Evolutionary conservation across 2,888 invertebrate genomes (phyloP), one percentile per base, ranked within the genome.

Genomic region (Polia nebulosa): DNA sequence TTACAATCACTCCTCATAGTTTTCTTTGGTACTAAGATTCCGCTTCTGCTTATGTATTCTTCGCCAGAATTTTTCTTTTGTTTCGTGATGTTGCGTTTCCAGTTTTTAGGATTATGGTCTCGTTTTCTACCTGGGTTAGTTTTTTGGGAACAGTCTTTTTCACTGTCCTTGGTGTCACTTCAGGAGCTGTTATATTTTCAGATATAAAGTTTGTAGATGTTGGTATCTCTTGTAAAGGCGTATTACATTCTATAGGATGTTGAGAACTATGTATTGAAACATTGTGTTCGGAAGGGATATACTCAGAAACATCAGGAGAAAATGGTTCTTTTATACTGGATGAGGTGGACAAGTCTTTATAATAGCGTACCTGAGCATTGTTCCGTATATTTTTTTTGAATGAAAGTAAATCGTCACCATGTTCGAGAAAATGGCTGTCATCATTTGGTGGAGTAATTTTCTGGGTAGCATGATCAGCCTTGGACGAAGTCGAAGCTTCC

Each of bases 271-370:
- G 51, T 52, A 52, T 52, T 52, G 32, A 52, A 52, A 52, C 51
- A 52, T 52, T 52, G 51, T 52, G 51, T 52, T 52, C 51, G n/a
- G 51, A 52, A 52, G 51, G 51, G 51, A 52, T 52, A 52, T 51
- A 52, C 51, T 52, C 29, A 29, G 51, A 52, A 52, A 52, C 51
- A 52, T 52, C 51, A 29, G 51, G 51, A 52, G 51, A 52, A 32
- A 52, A 52, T 52, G 51, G 51, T 52, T 52, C 51, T 52, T 52
- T 52, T 52, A 52, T 52, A 52, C 51, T 52, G 29, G 29, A 52
- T 52, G 51, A 52, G 51, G 51, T 52, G 51, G 51, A 52, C 51
- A 52, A 52, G 51, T 52, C 29, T 52, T 32, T 52, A 52, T 52
- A 52, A 32, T 52, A 52, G 51, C 51, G 34, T 34, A 34, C 34